Evolutionary conservation across 2,888 invertebrate genomes (phyloP), one percentile per base, ranked within the genome.

Genomic region (Cynaeus angustus): DNA sequence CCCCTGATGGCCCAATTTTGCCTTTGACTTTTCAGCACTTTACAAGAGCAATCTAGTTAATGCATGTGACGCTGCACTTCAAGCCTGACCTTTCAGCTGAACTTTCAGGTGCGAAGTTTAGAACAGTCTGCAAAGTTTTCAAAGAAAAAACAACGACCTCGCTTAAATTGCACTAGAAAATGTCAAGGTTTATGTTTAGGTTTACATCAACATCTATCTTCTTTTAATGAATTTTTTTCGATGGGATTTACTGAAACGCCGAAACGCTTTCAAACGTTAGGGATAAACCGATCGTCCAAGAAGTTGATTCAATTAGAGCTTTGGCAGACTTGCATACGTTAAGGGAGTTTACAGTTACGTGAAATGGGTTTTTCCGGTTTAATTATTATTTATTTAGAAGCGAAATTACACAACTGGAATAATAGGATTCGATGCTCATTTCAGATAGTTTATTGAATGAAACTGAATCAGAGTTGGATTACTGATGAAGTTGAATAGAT

Each of bases 401-500:
- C n/a, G 21, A 28, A 28, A 55, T 55, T 50, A 28, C 28, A 50
- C 4, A 50, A 6, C 37, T n/a, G 38, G 38, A 50, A 50, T 50
- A 50, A 50, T 28, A 10, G 50, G 12, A 55, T 55, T 52, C 7
- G 43, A 56, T 56, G 37, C 56, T 56, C 41, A 41, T 56, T 56
- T 56, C 26, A 43, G 56, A 56, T 43, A 12, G 56, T 43, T 56
- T 56, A 56, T 55, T 55, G 38, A 55, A 55, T 55, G 9, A 43
- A 16, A 55, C 16, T 13, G 38, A 38, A 55, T 41, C 56, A 6
- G 41, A 26, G 41, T 56, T 16, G 56, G 41, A 56, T 56, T 56
- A 38, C 55, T 55, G 55, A 53, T 53, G 53, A 12, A 55, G 56
- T 21, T 43, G 56, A 55, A 55, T 55, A 55, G 55, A 41, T 56